Evolutionary conservation across 2,888 invertebrate genomes (phyloP).

Genomic region (Cosmorhoe ocellata): DNA sequence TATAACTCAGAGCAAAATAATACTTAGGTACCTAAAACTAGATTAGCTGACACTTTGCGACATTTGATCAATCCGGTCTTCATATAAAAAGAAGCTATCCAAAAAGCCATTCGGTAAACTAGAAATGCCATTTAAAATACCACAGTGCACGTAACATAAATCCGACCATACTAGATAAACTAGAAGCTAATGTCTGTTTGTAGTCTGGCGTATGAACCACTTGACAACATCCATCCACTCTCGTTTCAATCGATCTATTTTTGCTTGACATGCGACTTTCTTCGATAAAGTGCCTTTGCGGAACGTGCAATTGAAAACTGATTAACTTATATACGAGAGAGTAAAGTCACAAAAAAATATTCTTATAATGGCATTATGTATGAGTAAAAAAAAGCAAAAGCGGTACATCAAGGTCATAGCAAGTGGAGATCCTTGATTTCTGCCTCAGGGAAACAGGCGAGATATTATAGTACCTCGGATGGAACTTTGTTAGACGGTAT

Average conservation of each 20-base stretch:
- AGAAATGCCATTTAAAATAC: constrained; percentile 10
- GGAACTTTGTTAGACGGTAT: too few relatives aligned
- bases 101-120: constrained; percentile 1
- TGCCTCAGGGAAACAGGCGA: too few relatives aligned
- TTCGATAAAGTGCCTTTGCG: constrained; percentile 13
- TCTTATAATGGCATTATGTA: too few relatives aligned
- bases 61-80: not conserved
- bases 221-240: constrained; percentile 19
- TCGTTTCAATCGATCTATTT: constrained; percentile 21
- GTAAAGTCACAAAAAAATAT: too few relatives aligned
- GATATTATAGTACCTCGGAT: too few relatives aligned
- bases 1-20: too few relatives aligned
- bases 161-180: constrained; percentile 21
- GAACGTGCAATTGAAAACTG: not conserved
- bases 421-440: too few relatives aligned
- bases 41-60: too few relatives aligned
- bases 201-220: constrained; percentile 11
- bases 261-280: constrained; percentile 22
- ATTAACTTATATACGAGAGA: constrained; percentile 15
- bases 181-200: constrained; percentile 15
- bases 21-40: too few relatives aligned
- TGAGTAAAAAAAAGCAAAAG: too few relatives aligned
- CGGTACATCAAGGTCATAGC: too few relatives aligned
- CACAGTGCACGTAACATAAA: constrained; percentile 13
- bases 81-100: not conserved